Evolutionary conservation across 2,113 vertebrate species (phyloP), one percentile per base, ranked within the genome.

Genomic region (Empidonax alnorum): DNA sequence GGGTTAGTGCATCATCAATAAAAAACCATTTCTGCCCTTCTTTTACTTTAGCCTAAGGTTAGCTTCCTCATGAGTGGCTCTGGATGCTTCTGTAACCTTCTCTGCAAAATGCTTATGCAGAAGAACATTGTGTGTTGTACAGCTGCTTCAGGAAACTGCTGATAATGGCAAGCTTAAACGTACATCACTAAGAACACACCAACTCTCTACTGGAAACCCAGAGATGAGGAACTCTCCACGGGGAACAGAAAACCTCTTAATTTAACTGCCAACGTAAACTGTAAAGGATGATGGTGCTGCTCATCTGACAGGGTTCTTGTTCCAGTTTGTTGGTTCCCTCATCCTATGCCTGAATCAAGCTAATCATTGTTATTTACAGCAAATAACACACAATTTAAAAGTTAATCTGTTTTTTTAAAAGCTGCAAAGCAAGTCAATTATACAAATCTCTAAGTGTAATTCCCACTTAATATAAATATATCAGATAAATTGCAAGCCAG

Each of bases 311-410:
- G 55, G n/a, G 74, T 28, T 93, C 94, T 83, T 72, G 86, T 92
- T 96, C 91, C 80, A 92, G 61, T 90, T 90, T 93, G 68, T 46
- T 95, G 63, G n/a, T 72, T 96, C 55, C 67, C 58, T 88, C 89
- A 71, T 80, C 80, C 88, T 96, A 87, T 1, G 18, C 80, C 83
- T 72, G 65, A 92, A 84, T 93, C 91, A 95, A 96, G 87, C 87
- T 91, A 97, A 98, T 97, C 95, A 95, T 73, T 94, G 83, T 91
- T 97, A 97, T 92, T 97, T 97, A 96, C 91, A 96, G 94, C 90
- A 97, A 98, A 95, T 95, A 97, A 93, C 85, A 94, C n/a, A 96
- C 87, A 96, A 96, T 97, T 95, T 96, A 94, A 77, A 96, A 97
- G 76, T 96, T 97, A 96, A 98, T 97, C 96, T 95, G 72, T 94